phyloP scores from a whole-genome alignment of 2,113 vertebrate species.

The Paracanthobrama guichenoti region DNA sequence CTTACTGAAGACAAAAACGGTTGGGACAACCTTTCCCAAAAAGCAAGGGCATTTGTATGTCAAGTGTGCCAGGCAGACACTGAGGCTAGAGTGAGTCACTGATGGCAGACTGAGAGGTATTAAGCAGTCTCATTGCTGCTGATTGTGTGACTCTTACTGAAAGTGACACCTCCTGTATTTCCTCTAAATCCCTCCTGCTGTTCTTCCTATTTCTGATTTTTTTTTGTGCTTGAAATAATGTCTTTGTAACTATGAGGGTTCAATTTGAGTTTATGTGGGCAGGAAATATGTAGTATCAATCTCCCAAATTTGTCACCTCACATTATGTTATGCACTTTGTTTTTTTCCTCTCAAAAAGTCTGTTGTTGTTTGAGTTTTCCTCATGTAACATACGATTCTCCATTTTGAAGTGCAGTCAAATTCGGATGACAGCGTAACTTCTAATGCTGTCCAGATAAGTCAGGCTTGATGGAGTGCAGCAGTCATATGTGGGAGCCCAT shows the following conservation, averaged over 20 bases:
- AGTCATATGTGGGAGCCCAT: not conserved
- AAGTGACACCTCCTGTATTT: constrained; percentile 81
- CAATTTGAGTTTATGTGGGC: not conserved
- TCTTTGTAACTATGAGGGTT: constrained; percentile 27
- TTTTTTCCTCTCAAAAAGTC: not conserved
- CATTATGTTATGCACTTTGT: not conserved
- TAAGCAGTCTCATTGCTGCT: constrained; percentile 69
- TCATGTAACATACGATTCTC: not conserved
- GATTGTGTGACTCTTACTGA: constrained; percentile 75
- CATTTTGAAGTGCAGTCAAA: constrained; percentile 35
- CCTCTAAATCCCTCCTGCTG: constrained; percentile 71
- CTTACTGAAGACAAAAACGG: not conserved
- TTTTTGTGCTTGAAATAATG: constrained; percentile 29
- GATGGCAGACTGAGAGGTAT: constrained; percentile 70
- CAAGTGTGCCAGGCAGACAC: constrained; percentile 66
- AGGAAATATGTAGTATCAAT: constrained; percentile 1
- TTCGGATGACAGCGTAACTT: constrained; percentile 14
- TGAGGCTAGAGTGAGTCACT: constrained; percentile 67
- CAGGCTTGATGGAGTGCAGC: constrained; percentile 20
- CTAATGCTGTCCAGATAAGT: constrained; percentile 24
- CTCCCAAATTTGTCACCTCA: not conserved
- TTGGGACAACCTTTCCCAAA: constrained; percentile 68
- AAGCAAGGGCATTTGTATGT: constrained; percentile 73
- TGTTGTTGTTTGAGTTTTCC: not conserved
- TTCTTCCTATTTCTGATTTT: constrained; percentile 63